A percentile compares a stretch with the other conserved stretches of the same genome.
Conservation (phyloP, 1,140 invertebrate genomes). For the Sminthurides bifidus region DNA sequence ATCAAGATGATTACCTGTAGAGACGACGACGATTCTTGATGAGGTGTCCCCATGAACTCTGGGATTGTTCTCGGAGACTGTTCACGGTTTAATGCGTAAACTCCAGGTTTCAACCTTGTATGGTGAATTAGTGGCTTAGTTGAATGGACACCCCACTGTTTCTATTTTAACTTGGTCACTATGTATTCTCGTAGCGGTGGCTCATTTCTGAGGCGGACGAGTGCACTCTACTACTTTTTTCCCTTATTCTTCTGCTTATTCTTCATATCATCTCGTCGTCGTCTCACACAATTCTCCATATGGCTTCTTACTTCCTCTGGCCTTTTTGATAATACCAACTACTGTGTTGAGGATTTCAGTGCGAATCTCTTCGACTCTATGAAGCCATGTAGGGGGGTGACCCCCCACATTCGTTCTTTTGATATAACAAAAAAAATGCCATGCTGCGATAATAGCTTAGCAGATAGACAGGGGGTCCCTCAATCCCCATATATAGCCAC, state of each 20-base stretch:
- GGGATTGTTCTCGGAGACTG: no score
- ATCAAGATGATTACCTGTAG: no score
- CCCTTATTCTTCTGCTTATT: neutral
- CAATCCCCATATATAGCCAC: constrained; percentile 31
- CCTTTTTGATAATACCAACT: constrained; percentile 31
- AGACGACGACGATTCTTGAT: no score
- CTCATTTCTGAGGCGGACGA: no score
- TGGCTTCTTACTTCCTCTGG: constrained; percentile 8
- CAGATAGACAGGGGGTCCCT: constrained; percentile 31
- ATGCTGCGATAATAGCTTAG: constrained; percentile 33
- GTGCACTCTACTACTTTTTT: no score
- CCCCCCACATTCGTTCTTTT: constrained; percentile 32
- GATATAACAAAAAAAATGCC: constrained; percentile 32
- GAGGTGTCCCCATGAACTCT: no score
- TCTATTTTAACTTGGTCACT: constrained; percentile 13
- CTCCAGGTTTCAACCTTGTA: no score
- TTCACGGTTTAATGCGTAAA: no score
- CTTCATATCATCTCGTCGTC: neutral
- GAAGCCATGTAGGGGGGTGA: constrained; percentile 27
- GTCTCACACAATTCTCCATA: constrained; percentile 2
- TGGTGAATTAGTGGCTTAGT: constrained; percentile 12
- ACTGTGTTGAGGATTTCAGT: constrained; percentile 32
- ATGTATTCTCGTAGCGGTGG: no score
- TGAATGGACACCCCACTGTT: constrained; percentile 9
- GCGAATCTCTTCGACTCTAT: constrained; percentile 29